phyloP scores from a whole-genome alignment of 1,140 invertebrate species.

The Trissolcus basalis region DNA sequence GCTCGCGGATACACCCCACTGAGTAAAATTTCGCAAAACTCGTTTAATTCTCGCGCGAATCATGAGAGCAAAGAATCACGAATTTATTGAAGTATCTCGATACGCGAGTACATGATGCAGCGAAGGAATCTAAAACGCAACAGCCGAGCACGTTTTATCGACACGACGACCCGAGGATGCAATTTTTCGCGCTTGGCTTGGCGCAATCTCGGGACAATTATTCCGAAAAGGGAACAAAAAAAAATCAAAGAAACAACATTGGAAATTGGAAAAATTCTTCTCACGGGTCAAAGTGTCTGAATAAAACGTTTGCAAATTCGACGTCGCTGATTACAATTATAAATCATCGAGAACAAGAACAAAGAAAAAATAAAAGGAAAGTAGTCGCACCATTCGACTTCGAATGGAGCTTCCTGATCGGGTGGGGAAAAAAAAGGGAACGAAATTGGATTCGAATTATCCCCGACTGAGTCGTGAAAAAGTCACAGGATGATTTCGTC shows the following conservation, averaged over 20 bases:
- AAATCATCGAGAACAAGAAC: not conserved
- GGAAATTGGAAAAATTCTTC: not conserved
- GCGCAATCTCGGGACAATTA: not conserved
- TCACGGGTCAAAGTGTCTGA: not conserved
- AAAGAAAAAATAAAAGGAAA: too few relatives aligned
- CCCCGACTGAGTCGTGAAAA: constrained; percentile 44
- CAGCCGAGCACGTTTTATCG: constrained; percentile 24
- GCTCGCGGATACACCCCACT: constrained; percentile 45
- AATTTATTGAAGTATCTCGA: constrained; percentile 67
- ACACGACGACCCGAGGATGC: constrained; percentile 9
- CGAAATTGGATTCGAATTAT: constrained; percentile 54
- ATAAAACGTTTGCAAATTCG: not conserved
- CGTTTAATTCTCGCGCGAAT: constrained; percentile 67
- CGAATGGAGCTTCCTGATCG: constrained; percentile 4
- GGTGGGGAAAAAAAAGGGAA: constrained; percentile 11
- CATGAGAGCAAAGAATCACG: constrained; percentile 64
- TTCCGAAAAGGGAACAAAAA: too few relatives aligned
- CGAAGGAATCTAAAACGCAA: constrained; percentile 23
- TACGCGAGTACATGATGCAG: constrained; percentile 38
- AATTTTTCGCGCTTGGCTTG: constrained; percentile 25
- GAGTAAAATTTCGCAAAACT: constrained; percentile 67
- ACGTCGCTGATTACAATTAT: not conserved
- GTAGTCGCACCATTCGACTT: not conserved
- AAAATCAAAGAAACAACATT: too few relatives aligned
- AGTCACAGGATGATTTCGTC: constrained; percentile 33